phyloP scores from a whole-genome alignment of 2,797 vertebrate genomes.

The Microchirus variegatus region DNA sequence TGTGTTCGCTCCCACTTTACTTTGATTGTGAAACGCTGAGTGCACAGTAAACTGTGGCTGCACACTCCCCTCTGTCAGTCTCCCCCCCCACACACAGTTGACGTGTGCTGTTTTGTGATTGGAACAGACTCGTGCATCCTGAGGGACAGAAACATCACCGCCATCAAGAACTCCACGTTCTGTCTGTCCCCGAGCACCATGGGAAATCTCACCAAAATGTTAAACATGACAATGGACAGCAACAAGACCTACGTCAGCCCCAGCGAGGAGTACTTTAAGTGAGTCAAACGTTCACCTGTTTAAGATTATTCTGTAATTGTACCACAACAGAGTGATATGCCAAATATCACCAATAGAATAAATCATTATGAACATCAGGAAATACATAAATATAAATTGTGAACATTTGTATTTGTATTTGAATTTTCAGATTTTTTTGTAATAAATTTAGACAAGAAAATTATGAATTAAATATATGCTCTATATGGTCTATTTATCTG shows the following conservation, averaged over 20 bases:
- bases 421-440: neutral
- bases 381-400: neutral
- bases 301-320: neutral
- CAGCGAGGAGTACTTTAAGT: constrained; percentile 99
- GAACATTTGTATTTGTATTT: neutral
- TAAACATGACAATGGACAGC: constrained; percentile 85
- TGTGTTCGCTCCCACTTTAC: constrained; percentile 11
- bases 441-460: no score
- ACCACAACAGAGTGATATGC: no score
- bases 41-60: constrained; percentile 18
- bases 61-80: constrained; percentile 17
- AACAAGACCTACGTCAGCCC: constrained; percentile 97
- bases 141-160: constrained; percentile 87
- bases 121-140: constrained; percentile 91
- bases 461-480: no score
- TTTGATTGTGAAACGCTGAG: constrained; percentile 10
- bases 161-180: constrained; percentile 92
- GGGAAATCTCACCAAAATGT: constrained; percentile 88
- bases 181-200: constrained; percentile 90
- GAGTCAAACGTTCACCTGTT: constrained; percentile 64
- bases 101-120: constrained; percentile 63
- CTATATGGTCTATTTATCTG: no score
- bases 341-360: no score
- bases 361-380: no score
- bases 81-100: constrained; percentile 37